A percentile compares a stretch with the other conserved stretches of the same genome.
Conservation (phyloP, 2,888 invertebrate genomes). For the Eupithecia pulchellata region DNA sequence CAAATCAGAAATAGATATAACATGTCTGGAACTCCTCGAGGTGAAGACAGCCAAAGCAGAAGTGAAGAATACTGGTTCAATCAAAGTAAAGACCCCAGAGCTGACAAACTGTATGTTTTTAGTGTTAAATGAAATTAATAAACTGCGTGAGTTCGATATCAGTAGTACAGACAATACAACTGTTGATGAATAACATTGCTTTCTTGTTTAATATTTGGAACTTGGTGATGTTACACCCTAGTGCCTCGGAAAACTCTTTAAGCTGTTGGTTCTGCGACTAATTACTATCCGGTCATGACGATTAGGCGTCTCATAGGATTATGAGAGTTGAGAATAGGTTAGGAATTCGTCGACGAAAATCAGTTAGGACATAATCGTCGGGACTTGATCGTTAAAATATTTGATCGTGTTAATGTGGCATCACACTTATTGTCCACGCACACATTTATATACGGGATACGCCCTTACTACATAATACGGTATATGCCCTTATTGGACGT, state of each 20-base stretch:
- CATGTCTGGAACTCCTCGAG: conserved; percentile 67
- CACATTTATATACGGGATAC: too few species aligned
- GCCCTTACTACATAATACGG: too few species aligned
- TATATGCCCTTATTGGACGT: too few species aligned
- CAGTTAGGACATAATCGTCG: too few species aligned
- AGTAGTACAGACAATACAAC: conserved; percentile 31
- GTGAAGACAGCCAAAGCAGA: conserved; percentile 70
- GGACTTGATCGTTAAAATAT: background rate
- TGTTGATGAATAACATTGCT: conserved; percentile 17
- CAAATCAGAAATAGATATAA: conserved; percentile 66
- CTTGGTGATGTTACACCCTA: too few species aligned
- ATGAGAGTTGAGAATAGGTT: too few species aligned
- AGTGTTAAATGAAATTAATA: conserved; percentile 68
- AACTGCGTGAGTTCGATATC: conserved; percentile 39
- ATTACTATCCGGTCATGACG: too few species aligned
- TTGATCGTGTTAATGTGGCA: background rate
- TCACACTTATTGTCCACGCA: too few species aligned
- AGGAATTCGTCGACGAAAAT: too few species aligned
- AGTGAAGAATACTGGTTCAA: conserved; percentile 67
- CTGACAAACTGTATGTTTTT: conserved; percentile 72
- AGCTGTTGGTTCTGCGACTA: too few species aligned
- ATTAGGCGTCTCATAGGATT: too few species aligned
- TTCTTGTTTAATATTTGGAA: background rate
- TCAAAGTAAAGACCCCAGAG: conserved; percentile 78
- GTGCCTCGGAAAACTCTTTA: too few species aligned